Base-by-base conservation (phyloP, 1,140 invertebrate species). In the Dermatophagoides farinae region DNA sequence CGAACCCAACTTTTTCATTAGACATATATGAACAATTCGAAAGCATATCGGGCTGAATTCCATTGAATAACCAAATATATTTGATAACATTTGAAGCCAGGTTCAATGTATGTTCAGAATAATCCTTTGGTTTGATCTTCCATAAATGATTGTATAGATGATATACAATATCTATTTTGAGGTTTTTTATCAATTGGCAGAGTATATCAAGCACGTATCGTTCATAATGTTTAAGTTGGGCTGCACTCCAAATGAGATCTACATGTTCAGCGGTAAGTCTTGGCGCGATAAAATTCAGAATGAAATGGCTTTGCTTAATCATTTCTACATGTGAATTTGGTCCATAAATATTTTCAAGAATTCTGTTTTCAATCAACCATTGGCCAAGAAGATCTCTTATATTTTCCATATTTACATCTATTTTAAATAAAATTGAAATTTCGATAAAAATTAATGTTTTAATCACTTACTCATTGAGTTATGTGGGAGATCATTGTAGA, bases 311-410 rank as follows among this genome's bases (percentile, higher is more conserved):
- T 67, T 92, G 88, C 71, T 95, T 95, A 38, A 95, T 87, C 16
- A 86, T 82, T 76, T 93, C 89, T 39, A 92, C 88, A 74, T 95
- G 90, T 57, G 93, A 75, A 77, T 95, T 95, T 49, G 89, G 90
- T 41, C 89, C 89, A 76, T 93, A 96, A 43, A 95, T 82, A 69
- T 93, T 88, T 67, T 88, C 84, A 65, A 95, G 86, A 54, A 96
- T 89, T 69, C 88, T 86, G 70, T 90, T 87, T 51, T 83, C 81
- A 0, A 87, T 82, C 8, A 96, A 72, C 89, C 89, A 95, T 60
- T 83, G 78, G 0, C 85, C 85, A 54, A 95, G 76, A 61, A 82
- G 80, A 61, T 86, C 82, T 0, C 87, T 87, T 55, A 88, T 80
- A 43, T 43, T n/a, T 25, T 61, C 60, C 4, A 37, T 37, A 20